Conservation (phyloP, 2,113 vertebrate genomes). For the Tretioscincus oriximinensis region DNA sequence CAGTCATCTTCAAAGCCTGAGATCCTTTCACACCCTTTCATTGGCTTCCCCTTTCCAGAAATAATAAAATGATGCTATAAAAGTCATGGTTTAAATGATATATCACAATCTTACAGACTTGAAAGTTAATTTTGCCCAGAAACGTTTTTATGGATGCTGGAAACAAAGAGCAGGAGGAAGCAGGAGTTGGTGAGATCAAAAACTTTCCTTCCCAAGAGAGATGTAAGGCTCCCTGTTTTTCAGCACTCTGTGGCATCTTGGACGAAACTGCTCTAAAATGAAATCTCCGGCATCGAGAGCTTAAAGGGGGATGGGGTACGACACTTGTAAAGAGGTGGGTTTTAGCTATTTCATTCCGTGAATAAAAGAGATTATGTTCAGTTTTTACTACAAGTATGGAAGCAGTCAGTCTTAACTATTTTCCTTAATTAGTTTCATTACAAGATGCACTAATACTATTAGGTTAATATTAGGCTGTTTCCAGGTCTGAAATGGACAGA, state of each 20-base stretch:
- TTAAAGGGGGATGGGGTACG: conserved; percentile 43
- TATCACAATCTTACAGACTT: conserved; percentile 75
- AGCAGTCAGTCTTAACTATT: conserved; percentile 50
- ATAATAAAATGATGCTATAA: conserved; percentile 68
- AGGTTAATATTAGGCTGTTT: conserved; percentile 66
- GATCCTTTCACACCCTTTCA: conserved; percentile 73
- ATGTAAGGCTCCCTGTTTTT: conserved; percentile 42
- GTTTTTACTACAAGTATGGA: conserved; percentile 44
- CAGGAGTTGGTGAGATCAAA: conserved; percentile 68
- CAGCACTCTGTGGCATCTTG: not conserved
- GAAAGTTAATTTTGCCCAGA: conserved; percentile 76
- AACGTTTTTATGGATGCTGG: conserved; percentile 75
- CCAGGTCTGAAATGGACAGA: conserved; percentile 64
- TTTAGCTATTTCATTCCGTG: conserved; percentile 47
- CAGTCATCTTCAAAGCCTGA: conserved; percentile 69
- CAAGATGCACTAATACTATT: conserved; percentile 67
- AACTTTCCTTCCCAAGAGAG: conserved; percentile 56
- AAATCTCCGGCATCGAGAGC: conserved; percentile 46
- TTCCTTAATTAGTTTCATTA: conserved; percentile 73
- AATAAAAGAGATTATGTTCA: conserved; percentile 59
- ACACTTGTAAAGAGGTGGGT: conserved; percentile 30
- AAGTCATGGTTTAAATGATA: conserved; percentile 72
- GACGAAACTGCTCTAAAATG: conserved; percentile 46
- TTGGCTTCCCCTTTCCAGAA: conserved; percentile 66
- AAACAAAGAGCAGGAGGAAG: conserved; percentile 60